These are phyloP conservation scores for Stigmatopora argus DNA, from an alignment of 2,113 vertebrate genomes.

Conservation along the genomic window DNA sequence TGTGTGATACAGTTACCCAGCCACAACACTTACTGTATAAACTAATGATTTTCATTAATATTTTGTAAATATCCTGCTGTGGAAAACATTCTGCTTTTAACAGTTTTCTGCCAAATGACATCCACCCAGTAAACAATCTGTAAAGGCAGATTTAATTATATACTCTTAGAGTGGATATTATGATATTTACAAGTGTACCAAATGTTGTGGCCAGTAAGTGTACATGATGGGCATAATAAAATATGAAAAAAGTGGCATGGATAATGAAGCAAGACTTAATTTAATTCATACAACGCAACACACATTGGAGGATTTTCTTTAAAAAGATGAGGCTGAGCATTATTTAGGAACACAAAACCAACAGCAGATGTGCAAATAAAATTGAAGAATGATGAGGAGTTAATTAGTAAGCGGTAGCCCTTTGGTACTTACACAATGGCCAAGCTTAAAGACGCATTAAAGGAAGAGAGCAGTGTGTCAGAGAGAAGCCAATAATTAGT, in stretches of 20 bases:
- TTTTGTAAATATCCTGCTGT: neutral
- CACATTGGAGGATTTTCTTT: neutral
- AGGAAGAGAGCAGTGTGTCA: constrained; percentile 75
- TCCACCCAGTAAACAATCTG: neutral
- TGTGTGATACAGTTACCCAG: neutral
- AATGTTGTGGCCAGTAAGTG: neutral
- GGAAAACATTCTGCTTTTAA: neutral
- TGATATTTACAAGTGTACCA: neutral
- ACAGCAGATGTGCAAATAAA: constrained; percentile 25
- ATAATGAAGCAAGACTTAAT: constrained; percentile 3
- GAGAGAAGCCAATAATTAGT: constrained; percentile 61
- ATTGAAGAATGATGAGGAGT: constrained; percentile 26
- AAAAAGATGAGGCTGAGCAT: neutral
- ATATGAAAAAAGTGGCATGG: constrained; percentile 2
- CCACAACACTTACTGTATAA: neutral
- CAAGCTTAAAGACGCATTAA: constrained; percentile 87
- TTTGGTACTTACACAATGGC: constrained; percentile 94
- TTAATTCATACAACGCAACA: neutral
- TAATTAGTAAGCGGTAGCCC: constrained; percentile 32
- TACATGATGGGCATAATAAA: neutral
- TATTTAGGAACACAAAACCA: neutral
- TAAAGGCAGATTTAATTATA: neutral
- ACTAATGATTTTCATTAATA: neutral
- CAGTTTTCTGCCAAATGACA: neutral
- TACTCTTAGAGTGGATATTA: neutral